phyloP scores from a whole-genome alignment of 2,113 vertebrate species.

The Danio rerio region DNA sequence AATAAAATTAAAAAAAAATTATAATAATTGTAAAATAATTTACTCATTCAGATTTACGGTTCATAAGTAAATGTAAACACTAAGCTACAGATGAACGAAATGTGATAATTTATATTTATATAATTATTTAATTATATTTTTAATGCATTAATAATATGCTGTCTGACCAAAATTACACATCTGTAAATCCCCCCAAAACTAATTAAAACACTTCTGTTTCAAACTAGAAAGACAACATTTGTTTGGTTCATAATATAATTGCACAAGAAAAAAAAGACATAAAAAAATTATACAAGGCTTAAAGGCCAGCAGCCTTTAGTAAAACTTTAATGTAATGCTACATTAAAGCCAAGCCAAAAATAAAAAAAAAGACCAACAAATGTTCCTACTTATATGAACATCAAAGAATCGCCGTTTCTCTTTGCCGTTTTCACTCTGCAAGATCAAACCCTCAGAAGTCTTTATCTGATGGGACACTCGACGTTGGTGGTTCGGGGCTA shows the following conservation, averaged over 20 bases:
- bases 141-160: too few species aligned
- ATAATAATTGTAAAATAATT: too few species aligned
- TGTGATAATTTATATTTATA: too few species aligned
- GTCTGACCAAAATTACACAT: too few species aligned
- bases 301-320: not conserved
- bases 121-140: too few species aligned
- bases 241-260: not conserved
- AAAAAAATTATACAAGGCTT: not conserved
- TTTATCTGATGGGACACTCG: slow-evolving; percentile 23
- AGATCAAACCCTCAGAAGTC: slow-evolving; percentile 17
- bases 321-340: slow-evolving; percentile 2
- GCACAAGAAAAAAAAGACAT: not conserved
- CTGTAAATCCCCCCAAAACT: too few species aligned
- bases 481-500: not conserved
- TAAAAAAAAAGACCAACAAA: not conserved
- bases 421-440: slow-evolving; percentile 16
- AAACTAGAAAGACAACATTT: not conserved
- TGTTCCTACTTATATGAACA: not conserved
- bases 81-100: too few species aligned
- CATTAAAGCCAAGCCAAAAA: not conserved
- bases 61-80: too few species aligned
- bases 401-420: not conserved
- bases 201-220: too few species aligned
- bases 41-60: too few species aligned
- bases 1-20: too few species aligned